Percentiles rank a stretch among this genome's conserved stretches.
These are phyloP conservation scores for Silurus asotus DNA, from an alignment of 2,113 vertebrate species.

Conservation along the genomic window DNA sequence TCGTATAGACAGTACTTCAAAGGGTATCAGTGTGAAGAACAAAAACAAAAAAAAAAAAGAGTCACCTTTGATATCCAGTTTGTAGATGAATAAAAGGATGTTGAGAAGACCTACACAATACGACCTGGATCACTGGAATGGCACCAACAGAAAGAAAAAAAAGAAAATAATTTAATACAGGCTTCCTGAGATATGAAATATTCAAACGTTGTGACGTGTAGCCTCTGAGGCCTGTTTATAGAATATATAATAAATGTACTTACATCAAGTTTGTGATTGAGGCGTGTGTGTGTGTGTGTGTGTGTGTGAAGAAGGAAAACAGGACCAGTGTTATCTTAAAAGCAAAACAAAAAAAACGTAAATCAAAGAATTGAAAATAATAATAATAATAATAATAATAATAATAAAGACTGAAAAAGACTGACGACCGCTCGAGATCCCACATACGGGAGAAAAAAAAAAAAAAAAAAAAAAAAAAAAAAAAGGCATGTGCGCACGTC, in stretches of 20 bases:
- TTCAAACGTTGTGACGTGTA: conserved; percentile 41
- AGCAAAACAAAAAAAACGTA: conserved; percentile 4
- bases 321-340: conserved; percentile 6
- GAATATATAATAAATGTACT: background rate
- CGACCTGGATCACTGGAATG: conserved; percentile 53
- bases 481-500: conserved; percentile 78
- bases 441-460: conserved; percentile 54
- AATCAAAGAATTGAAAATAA: conserved; percentile 48
- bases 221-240: conserved; percentile 29
- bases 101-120: conserved; percentile 40
- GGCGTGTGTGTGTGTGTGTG: background rate
- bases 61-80: conserved; percentile 21
- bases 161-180: conserved; percentile 51
- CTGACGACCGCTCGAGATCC: conserved; percentile 55
- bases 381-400: background rate
- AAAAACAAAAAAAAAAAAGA: conserved; percentile 16
- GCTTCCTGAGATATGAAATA: conserved; percentile 82
- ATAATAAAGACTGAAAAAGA: conserved; percentile 33
- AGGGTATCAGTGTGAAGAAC: background rate
- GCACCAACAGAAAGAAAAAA: conserved; percentile 71
- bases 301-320: background rate
- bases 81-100: conserved; percentile 27
- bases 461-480: conserved; percentile 59
- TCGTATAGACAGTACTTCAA: background rate
- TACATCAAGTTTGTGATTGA: background rate